Evolutionary conservation across 2,888 invertebrate genomes (phyloP).

Genomic region (Heliconius ismenius): DNA sequence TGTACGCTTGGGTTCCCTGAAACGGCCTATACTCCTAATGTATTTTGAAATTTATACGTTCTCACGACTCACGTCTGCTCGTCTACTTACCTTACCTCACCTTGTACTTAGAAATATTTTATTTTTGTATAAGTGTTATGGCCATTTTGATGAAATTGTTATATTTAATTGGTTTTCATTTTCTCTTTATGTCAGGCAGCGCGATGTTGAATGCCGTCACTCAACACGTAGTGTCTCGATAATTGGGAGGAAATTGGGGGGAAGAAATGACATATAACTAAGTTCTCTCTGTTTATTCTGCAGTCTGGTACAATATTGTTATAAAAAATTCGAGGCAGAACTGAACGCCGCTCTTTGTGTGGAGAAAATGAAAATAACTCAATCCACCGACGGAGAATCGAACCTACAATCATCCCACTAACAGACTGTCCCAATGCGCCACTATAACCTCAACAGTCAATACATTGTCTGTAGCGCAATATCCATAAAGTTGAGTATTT

Average conservation of each 20-base stretch:
- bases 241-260: not conserved
- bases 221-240: not conserved
- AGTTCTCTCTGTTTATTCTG: too few relatives aligned
- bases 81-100: not conserved
- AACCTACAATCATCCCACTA: not conserved
- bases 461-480: slow-evolving; percentile 12
- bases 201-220: rapidly evolving
- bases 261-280: too few relatives aligned
- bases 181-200: not conserved
- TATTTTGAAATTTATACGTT: slow-evolving; percentile 39
- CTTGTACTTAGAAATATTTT: not conserved
- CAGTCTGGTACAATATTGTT: too few relatives aligned
- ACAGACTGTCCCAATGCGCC: not conserved
- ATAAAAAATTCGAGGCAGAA: too few relatives aligned
- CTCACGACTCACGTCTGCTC: slow-evolving; percentile 31
- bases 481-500: slow-evolving; percentile 32
- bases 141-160: not conserved
- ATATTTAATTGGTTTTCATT: not conserved
- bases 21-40: slow-evolving; percentile 10
- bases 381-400: not conserved
- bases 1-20: slow-evolving; percentile 18
- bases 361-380: not conserved
- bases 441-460: not conserved
- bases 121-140: not conserved
- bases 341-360: not conserved